phyloP scores from a whole-genome alignment of 1,140 invertebrate species.

The Neodiprion fabricii region DNA sequence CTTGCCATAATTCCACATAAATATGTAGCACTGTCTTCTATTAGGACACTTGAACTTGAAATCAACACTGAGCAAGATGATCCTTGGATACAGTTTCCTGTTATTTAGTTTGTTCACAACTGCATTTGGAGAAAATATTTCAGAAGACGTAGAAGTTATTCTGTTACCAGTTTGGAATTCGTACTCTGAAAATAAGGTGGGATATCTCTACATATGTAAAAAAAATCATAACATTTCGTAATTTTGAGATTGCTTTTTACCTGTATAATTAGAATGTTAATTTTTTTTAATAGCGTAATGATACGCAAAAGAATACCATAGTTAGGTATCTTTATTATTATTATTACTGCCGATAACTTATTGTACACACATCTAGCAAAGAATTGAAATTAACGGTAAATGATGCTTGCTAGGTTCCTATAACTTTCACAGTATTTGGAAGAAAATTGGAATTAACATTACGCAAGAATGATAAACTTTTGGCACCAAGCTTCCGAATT shows the following conservation, averaged over 20 bases:
- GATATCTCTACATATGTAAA: slow-evolving; percentile 9
- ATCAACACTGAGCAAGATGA: slow-evolving; percentile 32
- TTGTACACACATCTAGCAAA: neutral
- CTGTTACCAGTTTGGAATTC: slow-evolving; percentile 36
- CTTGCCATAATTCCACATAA: slow-evolving; percentile 35
- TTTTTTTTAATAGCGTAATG: neutral
- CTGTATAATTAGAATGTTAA: no score
- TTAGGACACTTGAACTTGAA: slow-evolving; percentile 35
- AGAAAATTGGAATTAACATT: slow-evolving; percentile 54
- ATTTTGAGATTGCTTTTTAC: neutral
- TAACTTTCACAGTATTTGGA: slow-evolving; percentile 50
- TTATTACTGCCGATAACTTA: no score
- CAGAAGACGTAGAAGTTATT: slow-evolving; percentile 33
- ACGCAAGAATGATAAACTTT: slow-evolving; percentile 59
- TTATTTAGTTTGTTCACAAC: neutral
- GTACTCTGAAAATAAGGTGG: slow-evolving; percentile 29
- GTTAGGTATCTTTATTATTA: no score
- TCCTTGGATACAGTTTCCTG: slow-evolving; percentile 5
- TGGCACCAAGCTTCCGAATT: slow-evolving; percentile 57
- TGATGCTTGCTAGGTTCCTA: slow-evolving; percentile 42
- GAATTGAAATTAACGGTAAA: neutral
- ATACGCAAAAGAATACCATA: neutral
- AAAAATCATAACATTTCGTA: slow-evolving; percentile 12
- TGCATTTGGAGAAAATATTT: neutral
- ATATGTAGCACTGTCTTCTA: slow-evolving; percentile 31